A percentile compares a stretch with the other conserved stretches of the same genome.
These are phyloP conservation scores for Epistrophella euchroma DNA, from an alignment of 2,888 invertebrate genomes.

Conservation along the genomic window DNA sequence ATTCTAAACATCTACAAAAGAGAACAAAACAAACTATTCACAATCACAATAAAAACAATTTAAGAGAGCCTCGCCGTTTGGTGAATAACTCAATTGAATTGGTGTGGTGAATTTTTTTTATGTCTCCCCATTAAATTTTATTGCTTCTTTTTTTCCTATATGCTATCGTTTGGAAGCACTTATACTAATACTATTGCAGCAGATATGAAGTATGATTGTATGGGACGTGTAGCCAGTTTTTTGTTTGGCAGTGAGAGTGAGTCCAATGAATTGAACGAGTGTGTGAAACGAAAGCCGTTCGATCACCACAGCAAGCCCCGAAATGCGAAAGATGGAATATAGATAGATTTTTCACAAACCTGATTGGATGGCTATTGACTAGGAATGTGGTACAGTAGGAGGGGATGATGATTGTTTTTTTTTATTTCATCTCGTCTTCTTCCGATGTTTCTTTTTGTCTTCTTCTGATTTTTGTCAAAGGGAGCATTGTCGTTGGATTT, in stretches of 20 bases:
- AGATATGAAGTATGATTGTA: conserved; percentile 59
- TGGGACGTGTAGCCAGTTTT: conserved; percentile 39
- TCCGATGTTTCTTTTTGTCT: conserved; percentile 53
- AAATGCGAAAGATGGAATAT: conserved; percentile 77
- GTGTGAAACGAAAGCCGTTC: conserved; percentile 76
- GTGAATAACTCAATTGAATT: conserved; percentile 52
- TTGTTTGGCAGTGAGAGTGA: conserved; percentile 69
- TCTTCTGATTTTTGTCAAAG: conserved; percentile 71
- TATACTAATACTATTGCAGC: conserved; percentile 51
- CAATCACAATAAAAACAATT: conserved; percentile 21
- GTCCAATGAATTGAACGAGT: conserved; percentile 75
- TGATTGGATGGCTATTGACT: conserved; percentile 84
- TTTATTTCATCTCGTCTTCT: conserved; percentile 48
- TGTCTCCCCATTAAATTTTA: conserved; percentile 69
- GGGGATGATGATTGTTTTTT: conserved; percentile 72
- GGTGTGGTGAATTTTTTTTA: conserved; percentile 41
- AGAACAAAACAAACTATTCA: neutral
- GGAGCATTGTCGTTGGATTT: conserved; percentile 60
- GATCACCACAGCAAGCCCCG: conserved; percentile 73
- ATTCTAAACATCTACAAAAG: conserved; percentile 8
- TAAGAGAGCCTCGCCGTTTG: conserved; percentile 32
- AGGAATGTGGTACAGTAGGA: conserved; percentile 77
- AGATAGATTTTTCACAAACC: conserved; percentile 84
- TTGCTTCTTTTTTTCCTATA: conserved; percentile 74
- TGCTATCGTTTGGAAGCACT: conserved; percentile 54